A percentile compares a stretch with the other conserved stretches of the same genome.
phyloP scores from a whole-genome alignment of 2,797 vertebrate species.

The Poecilia wingei region DNA sequence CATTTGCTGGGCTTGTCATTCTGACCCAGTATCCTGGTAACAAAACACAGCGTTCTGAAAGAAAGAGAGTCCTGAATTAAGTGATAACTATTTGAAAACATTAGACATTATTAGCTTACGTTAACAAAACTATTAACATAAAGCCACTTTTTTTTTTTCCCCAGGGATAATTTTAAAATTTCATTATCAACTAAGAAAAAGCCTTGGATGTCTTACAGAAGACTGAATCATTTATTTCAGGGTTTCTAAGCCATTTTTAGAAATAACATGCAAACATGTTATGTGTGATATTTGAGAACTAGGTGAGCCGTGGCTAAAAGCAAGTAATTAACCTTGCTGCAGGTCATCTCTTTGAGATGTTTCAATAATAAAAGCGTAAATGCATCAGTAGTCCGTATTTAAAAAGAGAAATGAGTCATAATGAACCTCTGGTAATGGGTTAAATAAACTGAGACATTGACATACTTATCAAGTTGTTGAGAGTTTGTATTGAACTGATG shows the following conservation, averaged over 20 bases:
- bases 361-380: slow-evolving; percentile 32
- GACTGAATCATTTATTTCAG: not conserved
- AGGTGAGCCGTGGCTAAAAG: slow-evolving; percentile 21
- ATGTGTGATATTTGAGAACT: slow-evolving; percentile 9
- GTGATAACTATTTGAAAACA: slow-evolving; percentile 1
- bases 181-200: not conserved
- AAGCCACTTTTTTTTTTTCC: not conserved
- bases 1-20: slow-evolving; percentile 49
- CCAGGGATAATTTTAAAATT: not conserved
- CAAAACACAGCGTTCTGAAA: slow-evolving; percentile 19
- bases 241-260: slow-evolving; percentile 1
- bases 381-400: slow-evolving; percentile 9
- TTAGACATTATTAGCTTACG: not conserved
- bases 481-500: not conserved
- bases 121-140: not conserved
- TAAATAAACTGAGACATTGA: not conserved
- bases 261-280: slow-evolving; percentile 5
- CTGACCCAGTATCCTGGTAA: slow-evolving; percentile 44
- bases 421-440: not conserved
- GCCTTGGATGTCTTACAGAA: not conserved
- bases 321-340: slow-evolving; percentile 13
- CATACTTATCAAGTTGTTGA: not conserved
- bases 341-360: slow-evolving; percentile 37
- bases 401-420: slow-evolving; percentile 13
- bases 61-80: not conserved